A percentile compares a stretch with the other conserved stretches of the same genome.
phyloP scores from a whole-genome alignment of 1,140 invertebrate species.

The Euura lappo region DNA sequence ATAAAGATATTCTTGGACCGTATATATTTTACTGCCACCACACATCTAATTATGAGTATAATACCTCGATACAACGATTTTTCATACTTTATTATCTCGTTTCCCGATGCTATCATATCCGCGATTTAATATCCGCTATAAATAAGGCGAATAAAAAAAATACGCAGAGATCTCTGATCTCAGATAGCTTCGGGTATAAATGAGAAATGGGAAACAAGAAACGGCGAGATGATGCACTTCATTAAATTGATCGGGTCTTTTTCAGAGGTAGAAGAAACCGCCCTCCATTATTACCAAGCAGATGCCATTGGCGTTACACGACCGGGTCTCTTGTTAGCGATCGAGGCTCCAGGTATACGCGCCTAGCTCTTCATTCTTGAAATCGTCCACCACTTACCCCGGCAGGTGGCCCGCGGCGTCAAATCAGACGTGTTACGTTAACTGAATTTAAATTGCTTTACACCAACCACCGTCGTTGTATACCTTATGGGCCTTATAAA shows the following conservation, averaged over 20 bases:
- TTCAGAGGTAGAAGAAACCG: constrained; percentile 30
- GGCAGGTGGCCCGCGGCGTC: constrained; percentile 51
- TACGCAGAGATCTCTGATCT: too few relatives aligned
- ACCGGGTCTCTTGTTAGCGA: neutral
- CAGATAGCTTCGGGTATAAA: too few relatives aligned
- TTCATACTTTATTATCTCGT: too few relatives aligned
- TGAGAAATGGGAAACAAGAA: neutral
- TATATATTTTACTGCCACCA: too few relatives aligned
- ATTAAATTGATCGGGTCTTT: constrained; percentile 44
- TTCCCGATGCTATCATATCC: too few relatives aligned
- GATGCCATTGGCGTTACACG: neutral
- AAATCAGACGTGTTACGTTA: constrained; percentile 55
- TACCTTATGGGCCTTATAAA: neutral
- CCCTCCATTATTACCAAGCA: constrained; percentile 7
- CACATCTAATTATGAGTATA: too few relatives aligned
- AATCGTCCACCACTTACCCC: constrained; percentile 45
- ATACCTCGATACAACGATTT: too few relatives aligned
- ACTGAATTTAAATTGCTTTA: constrained; percentile 57
- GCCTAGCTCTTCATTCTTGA: constrained; percentile 40
- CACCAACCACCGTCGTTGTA: constrained; percentile 27
- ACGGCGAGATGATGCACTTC: constrained; percentile 39
- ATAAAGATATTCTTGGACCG: too few relatives aligned
- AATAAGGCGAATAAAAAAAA: too few relatives aligned
- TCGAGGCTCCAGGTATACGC: neutral
- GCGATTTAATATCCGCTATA: too few relatives aligned